phyloP scores from a whole-genome alignment of 2,888 invertebrate genomes.

The Chymomyza caudatula region DNA sequence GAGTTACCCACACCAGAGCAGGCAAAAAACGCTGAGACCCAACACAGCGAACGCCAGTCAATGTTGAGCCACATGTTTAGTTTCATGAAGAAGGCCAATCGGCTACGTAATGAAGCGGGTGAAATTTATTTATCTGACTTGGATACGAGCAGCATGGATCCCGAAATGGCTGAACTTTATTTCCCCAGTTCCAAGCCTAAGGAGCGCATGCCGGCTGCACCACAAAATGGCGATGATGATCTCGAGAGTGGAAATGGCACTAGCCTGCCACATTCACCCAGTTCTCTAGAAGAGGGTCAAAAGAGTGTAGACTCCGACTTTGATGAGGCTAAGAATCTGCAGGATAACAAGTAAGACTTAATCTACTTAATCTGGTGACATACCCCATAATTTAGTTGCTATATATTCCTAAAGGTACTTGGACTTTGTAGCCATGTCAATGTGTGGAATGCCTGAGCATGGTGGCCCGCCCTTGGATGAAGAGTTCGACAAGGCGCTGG shows the following conservation, averaged over 20 bases:
- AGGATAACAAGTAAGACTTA: slow-evolving; percentile 76
- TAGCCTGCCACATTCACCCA: slow-evolving; percentile 95
- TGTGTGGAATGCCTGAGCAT: slow-evolving; percentile 85
- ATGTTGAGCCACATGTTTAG: slow-evolving; percentile 95
- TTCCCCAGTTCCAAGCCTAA: slow-evolving; percentile 81
- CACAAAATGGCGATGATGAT: slow-evolving; percentile 86
- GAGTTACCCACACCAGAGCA: slow-evolving; percentile 83
- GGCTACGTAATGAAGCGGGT: slow-evolving; percentile 82
- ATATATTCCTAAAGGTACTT: slow-evolving; percentile 72
- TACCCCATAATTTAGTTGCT: background rate
- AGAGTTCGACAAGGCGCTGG: slow-evolving; percentile 81
- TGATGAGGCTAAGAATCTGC: slow-evolving; percentile 84
- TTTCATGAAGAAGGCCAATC: slow-evolving; percentile 90
- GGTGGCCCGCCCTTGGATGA: slow-evolving; percentile 81
- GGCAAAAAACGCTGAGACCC: slow-evolving; percentile 56
- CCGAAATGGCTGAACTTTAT: slow-evolving; percentile 93
- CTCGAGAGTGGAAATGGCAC: slow-evolving; percentile 97
- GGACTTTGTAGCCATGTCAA: slow-evolving; percentile 85
- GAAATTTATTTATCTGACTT: slow-evolving; percentile 94
- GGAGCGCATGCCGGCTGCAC: slow-evolving; percentile 29
- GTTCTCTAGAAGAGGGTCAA: slow-evolving; percentile 87
- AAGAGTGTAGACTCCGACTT: slow-evolving; percentile 90
- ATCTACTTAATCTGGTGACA: background rate
- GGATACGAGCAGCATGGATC: slow-evolving; percentile 92
- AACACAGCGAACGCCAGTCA: slow-evolving; percentile 80